These are phyloP conservation scores for Heliothis subflexa DNA, from an alignment of 1,140 invertebrate species.

Conservation along the genomic window DNA sequence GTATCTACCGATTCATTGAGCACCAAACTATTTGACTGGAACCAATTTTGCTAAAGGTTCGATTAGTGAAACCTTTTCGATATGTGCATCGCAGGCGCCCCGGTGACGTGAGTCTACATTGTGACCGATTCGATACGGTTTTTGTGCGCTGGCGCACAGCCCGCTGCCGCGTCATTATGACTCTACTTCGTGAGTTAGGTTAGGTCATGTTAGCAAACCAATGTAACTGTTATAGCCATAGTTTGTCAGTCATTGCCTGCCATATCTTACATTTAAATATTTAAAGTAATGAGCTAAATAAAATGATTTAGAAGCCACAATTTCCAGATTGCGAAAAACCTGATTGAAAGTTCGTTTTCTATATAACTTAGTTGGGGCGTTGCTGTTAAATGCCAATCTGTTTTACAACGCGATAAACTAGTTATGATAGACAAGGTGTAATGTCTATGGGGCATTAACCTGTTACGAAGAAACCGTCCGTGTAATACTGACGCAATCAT, in stretches of 20 bases:
- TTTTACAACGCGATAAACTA: conserved; percentile 6
- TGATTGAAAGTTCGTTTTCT: too few relatives aligned
- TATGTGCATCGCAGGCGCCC: conserved; percentile 54
- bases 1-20: conserved; percentile 14
- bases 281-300: too few relatives aligned
- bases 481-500: conserved; percentile 58
- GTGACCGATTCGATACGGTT: conserved; percentile 74
- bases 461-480: conserved; percentile 27
- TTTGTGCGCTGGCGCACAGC: conserved; percentile 67
- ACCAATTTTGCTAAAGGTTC: conserved; percentile 27
- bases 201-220: conserved; percentile 66
- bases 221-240: conserved; percentile 19
- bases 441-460: conserved; percentile 33
- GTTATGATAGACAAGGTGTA: conserved; percentile 25
- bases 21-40: background rate
- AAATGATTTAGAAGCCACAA: too few relatives aligned
- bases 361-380: background rate
- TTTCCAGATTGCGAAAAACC: too few relatives aligned
- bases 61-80: conserved; percentile 45
- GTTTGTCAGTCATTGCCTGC: background rate
- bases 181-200: conserved; percentile 63
- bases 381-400: conserved; percentile 20
- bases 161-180: conserved; percentile 63
- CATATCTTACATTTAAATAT: background rate
- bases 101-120: conserved; percentile 56